Evolutionary conservation across 1,140 invertebrate species (phyloP), one percentile per base, ranked within the genome.

Genomic region (Ceratina japonica): DNA sequence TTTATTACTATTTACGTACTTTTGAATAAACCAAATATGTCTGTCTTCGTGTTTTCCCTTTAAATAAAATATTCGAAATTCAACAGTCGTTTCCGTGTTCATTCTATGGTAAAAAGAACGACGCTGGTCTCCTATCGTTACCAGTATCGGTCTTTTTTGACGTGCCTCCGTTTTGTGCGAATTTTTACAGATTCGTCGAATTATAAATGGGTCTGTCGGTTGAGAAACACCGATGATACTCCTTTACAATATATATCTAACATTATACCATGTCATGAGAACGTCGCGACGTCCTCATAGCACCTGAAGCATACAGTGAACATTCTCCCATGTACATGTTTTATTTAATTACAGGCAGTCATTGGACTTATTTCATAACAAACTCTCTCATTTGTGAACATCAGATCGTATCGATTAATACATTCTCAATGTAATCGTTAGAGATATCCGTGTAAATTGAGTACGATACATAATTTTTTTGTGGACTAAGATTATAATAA

Each of bases 281-380:
- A 85, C 83, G 81, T 71, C 68, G 76, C 56, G n/a, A 59, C 86
- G 85, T 88, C 77, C 85, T 65, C 89, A 88, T 88, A 90, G 88
- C 88, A 89, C 88, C 89, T 87, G 89, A 88, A 90, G 87, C 89
- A 87, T 84, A 90, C 90, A 80, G 89, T 90, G 89, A 91, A 91
- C 90, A 91, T 91, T 91, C 90, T 90, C 89, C 77, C 84, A 82
- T 79, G 81, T 89, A 87, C 83, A 87, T 44, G 37, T 81, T 86
- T 86, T 86, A 87, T 83, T 82, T 85, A 87, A 85, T 87, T 90
- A 89, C 82, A 87, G 84, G 88, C 89, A 90, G 89, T 89, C 89
- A 90, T 87, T 90, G 85, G 84, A 90, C 87, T 90, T 87, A 87
- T 87, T 90, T 90, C 76, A 88, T 89, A 89, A 90, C 89, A 87